A percentile compares a stretch with the other conserved stretches of the same genome.
These are phyloP conservation scores for Axea sp. DNA, from an alignment of 2,888 invertebrate genomes.

Conservation along the genomic window DNA sequence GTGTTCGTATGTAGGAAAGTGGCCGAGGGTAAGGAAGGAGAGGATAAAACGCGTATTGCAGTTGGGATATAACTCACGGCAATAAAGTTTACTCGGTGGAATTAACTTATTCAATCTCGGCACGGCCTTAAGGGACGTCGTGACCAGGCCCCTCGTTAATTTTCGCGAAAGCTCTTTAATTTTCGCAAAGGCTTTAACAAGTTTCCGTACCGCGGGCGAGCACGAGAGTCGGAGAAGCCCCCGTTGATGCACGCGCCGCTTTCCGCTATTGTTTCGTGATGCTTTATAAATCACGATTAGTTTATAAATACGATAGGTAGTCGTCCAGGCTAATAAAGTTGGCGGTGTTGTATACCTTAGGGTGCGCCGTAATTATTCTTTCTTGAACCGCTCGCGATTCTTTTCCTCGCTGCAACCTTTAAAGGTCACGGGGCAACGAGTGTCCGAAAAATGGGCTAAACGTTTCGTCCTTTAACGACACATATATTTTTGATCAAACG, in stretches of 20 bases:
- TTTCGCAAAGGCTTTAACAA: conserved; percentile 71
- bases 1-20: too few relatives aligned
- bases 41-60: too few relatives aligned
- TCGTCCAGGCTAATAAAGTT: conserved; percentile 67
- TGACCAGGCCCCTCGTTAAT: conserved; percentile 66
- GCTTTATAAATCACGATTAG: conserved; percentile 78
- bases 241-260: conserved; percentile 69
- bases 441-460: conserved; percentile 32
- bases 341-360: conserved; percentile 54
- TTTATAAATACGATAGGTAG: conserved; percentile 71
- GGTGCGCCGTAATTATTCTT: conserved; percentile 61
- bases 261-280: conserved; percentile 70
- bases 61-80: too few relatives aligned
- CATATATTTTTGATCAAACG: conserved; percentile 11
- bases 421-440: conserved; percentile 25
- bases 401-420: conserved; percentile 40
- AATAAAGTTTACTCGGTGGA: conserved; percentile 63
- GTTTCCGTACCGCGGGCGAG: conserved; percentile 65
- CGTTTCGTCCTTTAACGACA: conserved; percentile 18
- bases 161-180: conserved; percentile 71
- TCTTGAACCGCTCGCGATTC: conserved; percentile 21
- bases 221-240: conserved; percentile 61
- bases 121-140: conserved; percentile 62
- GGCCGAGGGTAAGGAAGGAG: too few relatives aligned
- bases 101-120: conserved; percentile 65